Conservation (phyloP, 2,797 vertebrate species). For the Sebastes variabilis region DNA sequence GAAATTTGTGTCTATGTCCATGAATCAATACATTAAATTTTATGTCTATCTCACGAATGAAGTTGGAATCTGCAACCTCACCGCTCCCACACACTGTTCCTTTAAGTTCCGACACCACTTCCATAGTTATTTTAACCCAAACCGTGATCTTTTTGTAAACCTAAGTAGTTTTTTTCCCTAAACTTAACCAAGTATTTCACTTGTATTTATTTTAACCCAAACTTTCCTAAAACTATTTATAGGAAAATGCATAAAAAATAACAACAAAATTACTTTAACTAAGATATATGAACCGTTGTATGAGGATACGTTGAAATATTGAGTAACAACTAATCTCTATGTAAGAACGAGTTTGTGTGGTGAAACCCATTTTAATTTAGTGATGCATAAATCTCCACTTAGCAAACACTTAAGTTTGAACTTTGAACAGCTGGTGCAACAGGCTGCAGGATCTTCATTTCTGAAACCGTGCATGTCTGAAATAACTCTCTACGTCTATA, state of each 20-base stretch:
- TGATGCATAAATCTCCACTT: background rate
- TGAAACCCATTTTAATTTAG: background rate
- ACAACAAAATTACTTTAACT: background rate
- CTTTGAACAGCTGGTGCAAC: background rate
- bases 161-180: too few relatives aligned
- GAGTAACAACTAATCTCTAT: background rate
- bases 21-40: too few relatives aligned
- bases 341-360: background rate
- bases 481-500: background rate
- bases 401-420: background rate
- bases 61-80: too few relatives aligned
- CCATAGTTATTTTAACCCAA: too few relatives aligned
- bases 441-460: background rate
- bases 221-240: background rate
- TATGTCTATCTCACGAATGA: rapidly evolving
- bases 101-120: too few relatives aligned
- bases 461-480: background rate
- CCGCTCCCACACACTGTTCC: too few relatives aligned
- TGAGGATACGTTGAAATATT: background rate
- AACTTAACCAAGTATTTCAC: too few relatives aligned
- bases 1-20: too few relatives aligned
- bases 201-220: background rate
- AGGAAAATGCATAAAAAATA: background rate
- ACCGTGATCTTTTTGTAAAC: too few relatives aligned
- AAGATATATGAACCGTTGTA: background rate